phyloP scores from a whole-genome alignment of 2,113 vertebrate species.

The Tetraodon nigroviridis region DNA sequence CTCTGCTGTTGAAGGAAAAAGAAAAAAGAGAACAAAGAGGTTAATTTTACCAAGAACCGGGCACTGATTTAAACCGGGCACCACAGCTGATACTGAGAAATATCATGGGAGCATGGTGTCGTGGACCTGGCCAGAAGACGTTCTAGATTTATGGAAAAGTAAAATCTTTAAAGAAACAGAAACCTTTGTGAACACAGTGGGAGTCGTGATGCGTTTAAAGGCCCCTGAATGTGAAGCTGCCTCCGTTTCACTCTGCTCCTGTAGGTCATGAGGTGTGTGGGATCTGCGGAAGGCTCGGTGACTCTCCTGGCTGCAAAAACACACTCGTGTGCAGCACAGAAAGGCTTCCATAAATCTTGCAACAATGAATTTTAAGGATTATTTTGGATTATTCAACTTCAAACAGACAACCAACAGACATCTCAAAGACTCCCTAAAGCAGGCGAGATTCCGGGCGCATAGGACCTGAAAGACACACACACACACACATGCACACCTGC shows the following conservation, averaged over 20 bases:
- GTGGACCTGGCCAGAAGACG: not conserved
- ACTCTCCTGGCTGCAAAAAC: conserved; percentile 52
- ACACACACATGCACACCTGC: conserved; percentile 1
- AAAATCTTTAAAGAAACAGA: not conserved
- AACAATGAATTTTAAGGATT: conserved; percentile 50
- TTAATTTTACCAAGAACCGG: conserved; percentile 46
- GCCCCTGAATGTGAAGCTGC: conserved; percentile 1
- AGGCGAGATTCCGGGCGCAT: conserved; percentile 28
- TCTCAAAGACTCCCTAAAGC: conserved; percentile 22
- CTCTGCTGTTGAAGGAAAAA: conserved; percentile 51
- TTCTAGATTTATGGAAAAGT: not conserved
- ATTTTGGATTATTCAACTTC: conserved; percentile 36
- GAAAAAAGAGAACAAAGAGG: conserved; percentile 44
- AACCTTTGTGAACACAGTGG: conserved; percentile 1
- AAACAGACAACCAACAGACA: conserved; percentile 35
- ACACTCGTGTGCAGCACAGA: conserved; percentile 40
- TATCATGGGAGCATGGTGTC: conserved; percentile 11
- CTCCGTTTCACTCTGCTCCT: conserved; percentile 15
- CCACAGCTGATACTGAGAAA: conserved; percentile 27
- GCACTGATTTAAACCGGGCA: conserved; percentile 46
- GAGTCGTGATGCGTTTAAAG: conserved; percentile 14
- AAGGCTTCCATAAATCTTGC: conserved; percentile 54
- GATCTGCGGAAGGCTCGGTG: conserved; percentile 59
- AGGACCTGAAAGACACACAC: conserved; percentile 38
- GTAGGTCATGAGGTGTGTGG: conserved; percentile 21